Conservation (phyloP, 1,140 invertebrate genomes). For the Nautilus pompilius region DNA sequence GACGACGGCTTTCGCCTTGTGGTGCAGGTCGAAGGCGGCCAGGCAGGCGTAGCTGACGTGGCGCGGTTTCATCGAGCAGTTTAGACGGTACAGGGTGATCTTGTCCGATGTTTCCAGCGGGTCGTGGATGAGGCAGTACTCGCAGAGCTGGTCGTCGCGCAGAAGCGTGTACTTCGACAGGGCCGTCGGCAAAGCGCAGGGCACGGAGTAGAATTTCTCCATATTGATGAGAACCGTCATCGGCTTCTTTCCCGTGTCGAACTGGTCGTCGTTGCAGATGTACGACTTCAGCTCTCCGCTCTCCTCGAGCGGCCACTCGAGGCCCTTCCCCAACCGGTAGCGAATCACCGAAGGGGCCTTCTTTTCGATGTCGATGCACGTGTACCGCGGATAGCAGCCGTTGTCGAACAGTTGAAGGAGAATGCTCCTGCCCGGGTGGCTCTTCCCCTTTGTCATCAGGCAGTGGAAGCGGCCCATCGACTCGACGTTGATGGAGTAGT, state of each 20-base stretch:
- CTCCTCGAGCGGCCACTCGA: slow-evolving; percentile 23
- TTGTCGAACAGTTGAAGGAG: slow-evolving; percentile 29
- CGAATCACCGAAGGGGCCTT: slow-evolving; percentile 23
- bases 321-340: slow-evolving; percentile 27
- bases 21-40: slow-evolving; percentile 20
- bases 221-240: slow-evolving; percentile 9
- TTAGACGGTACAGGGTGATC: slow-evolving; percentile 12
- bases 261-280: slow-evolving; percentile 11
- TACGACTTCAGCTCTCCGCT: slow-evolving; percentile 8
- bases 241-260: slow-evolving; percentile 11
- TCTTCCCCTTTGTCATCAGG: slow-evolving; percentile 12
- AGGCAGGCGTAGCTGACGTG: slow-evolving; percentile 21
- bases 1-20: slow-evolving; percentile 11
- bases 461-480: slow-evolving; percentile 15
- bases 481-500: neutral
- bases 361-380: slow-evolving; percentile 32
- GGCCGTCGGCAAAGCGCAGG: slow-evolving; percentile 6
- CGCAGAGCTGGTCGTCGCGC: slow-evolving; percentile 10
- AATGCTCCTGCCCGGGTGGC: slow-evolving; percentile 17
- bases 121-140: slow-evolving; percentile 14
- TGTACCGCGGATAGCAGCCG: slow-evolving; percentile 34
- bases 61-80: slow-evolving; percentile 5
- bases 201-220: slow-evolving; percentile 4
- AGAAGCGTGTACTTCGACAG: neutral
- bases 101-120: slow-evolving; percentile 1